Evolutionary conservation across 2,797 vertebrate genomes (phyloP).

Genomic region (Scolopax rusticola): DNA sequence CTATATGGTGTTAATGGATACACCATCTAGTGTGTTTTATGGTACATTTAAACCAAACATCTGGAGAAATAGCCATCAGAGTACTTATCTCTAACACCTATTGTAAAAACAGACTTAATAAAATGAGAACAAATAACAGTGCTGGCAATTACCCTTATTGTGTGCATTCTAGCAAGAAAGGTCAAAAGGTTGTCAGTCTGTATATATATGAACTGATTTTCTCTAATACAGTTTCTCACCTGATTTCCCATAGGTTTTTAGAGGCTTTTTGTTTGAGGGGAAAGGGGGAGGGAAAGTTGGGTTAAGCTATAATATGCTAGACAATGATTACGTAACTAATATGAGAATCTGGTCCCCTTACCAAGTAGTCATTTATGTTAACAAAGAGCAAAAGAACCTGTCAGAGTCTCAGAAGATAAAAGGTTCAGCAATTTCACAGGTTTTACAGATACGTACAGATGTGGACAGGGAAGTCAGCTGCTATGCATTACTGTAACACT

Average conservation of each 20-base stretch:
- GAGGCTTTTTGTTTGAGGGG: slow-evolving; percentile 11
- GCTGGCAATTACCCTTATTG: slow-evolving; percentile 51
- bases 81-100: slow-evolving; percentile 46
- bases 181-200: slow-evolving; percentile 53
- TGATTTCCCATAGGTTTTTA: slow-evolving; percentile 63
- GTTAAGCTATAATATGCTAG: not conserved
- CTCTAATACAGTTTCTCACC: slow-evolving; percentile 48
- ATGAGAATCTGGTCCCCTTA: not conserved
- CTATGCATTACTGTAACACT: not conserved
- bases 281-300: not conserved
- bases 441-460: not conserved
- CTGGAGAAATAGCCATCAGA: slow-evolving; percentile 50
- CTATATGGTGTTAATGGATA: not conserved
- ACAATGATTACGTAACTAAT: not conserved
- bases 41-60: slow-evolving; percentile 44
- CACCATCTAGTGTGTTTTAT: not conserved
- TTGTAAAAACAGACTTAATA: slow-evolving; percentile 65
- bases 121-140: slow-evolving; percentile 66
- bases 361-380: not conserved
- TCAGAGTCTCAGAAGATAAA: not conserved
- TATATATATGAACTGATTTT: slow-evolving; percentile 72
- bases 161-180: slow-evolving; percentile 53
- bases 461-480: not conserved
- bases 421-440: not conserved
- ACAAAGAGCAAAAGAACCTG: not conserved